These are phyloP conservation scores for Atlantisia rogersi DNA, from an alignment of 2,113 vertebrate genomes.

Conservation along the genomic window DNA sequence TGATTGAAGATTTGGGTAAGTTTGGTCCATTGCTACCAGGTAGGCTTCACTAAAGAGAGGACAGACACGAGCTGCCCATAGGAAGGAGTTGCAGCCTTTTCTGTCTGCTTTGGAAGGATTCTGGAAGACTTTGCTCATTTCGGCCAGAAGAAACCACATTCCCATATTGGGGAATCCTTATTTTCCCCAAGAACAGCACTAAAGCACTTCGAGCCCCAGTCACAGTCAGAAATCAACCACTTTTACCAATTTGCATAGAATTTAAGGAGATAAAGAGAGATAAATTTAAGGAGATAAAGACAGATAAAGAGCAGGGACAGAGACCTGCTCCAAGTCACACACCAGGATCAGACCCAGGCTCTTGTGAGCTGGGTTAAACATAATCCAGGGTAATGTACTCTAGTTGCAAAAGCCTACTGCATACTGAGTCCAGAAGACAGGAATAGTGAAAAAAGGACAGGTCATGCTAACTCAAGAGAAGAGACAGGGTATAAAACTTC, in stretches of 20 bases:
- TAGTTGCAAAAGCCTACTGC: not conserved
- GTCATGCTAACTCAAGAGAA: not conserved
- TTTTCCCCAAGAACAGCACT: not conserved
- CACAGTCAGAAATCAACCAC: not conserved
- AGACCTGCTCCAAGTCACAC: not conserved
- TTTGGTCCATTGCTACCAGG: not conserved
- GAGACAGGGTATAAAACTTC: not conserved
- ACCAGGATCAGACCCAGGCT: not conserved
- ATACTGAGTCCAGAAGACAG: not conserved
- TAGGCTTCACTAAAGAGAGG: fast-evolving
- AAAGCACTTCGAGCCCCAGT: not conserved
- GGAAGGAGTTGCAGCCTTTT: not conserved
- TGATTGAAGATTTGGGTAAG: not conserved
- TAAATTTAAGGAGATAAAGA: not conserved
- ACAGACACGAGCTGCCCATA: fast-evolving
- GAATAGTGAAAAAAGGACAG: not conserved
- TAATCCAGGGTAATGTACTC: not conserved
- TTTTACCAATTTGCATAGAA: not conserved
- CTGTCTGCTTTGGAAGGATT: not conserved
- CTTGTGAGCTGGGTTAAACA: not conserved
- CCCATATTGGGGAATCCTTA: not conserved
- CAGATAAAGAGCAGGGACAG: not conserved
- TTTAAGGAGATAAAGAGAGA: not conserved
- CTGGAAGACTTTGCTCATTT: not conserved
- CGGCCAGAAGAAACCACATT: not conserved